Evolutionary conservation across 2,888 invertebrate genomes (phyloP).

Genomic region (Drosophila phalerata): DNA sequence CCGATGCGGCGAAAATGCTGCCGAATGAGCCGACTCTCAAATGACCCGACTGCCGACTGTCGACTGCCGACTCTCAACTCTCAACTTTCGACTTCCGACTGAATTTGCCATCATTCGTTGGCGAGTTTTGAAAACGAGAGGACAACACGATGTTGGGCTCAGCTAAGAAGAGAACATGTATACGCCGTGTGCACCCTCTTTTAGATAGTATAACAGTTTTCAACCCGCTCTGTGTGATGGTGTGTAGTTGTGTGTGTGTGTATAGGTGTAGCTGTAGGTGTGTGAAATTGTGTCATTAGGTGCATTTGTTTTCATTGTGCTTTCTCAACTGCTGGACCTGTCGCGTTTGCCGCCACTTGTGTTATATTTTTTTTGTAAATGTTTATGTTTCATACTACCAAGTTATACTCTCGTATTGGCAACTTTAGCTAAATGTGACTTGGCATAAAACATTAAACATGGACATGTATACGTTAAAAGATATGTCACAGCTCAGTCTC

Average conservation of each 20-base stretch:
- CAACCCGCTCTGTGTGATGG: not conserved
- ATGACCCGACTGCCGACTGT: too few relatives aligned
- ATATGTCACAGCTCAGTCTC: constrained; percentile 38
- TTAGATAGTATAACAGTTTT: constrained; percentile 53
- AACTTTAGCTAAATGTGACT: constrained; percentile 9
- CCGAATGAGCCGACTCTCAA: constrained; percentile 16
- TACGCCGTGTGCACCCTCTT: constrained; percentile 45
- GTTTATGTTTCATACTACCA: constrained; percentile 45
- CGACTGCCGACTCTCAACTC: too few relatives aligned
- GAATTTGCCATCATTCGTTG: constrained; percentile 35
- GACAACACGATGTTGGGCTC: constrained; percentile 21
- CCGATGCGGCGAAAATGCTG: constrained; percentile 42
- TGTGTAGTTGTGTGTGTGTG: not conserved
- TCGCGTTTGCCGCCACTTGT: constrained; percentile 52
- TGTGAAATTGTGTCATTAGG: constrained; percentile 79
- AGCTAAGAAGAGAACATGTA: constrained; percentile 25
- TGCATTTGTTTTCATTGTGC: constrained; percentile 79
- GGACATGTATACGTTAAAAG: constrained; percentile 34
- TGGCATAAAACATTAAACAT: constrained; percentile 13
- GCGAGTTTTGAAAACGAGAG: constrained; percentile 34
- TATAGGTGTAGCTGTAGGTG: constrained; percentile 13
- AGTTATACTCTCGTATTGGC: constrained; percentile 1
- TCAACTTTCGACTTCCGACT: not conserved
- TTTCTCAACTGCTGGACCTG: constrained; percentile 50
- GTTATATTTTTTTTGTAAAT: constrained; percentile 49